These are phyloP conservation scores for Hoplostethus atlanticus DNA, from an alignment of 2,797 vertebrate species.

Conservation along the genomic window DNA sequence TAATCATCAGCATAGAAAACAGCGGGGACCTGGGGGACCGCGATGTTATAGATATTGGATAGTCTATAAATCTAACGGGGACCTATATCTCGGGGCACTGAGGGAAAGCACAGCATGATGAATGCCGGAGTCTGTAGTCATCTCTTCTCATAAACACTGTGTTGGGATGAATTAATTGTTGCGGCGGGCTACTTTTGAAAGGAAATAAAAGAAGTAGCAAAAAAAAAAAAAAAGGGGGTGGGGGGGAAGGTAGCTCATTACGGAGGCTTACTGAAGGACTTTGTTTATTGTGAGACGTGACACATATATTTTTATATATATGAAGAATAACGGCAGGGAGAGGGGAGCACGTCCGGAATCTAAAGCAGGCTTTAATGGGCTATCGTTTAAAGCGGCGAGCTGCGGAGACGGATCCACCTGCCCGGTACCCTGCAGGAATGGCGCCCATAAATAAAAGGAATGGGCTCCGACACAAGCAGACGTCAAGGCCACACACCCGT, in stretches of 20 bases:
- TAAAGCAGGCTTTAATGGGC: slow-evolving; percentile 41
- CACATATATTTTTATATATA: slow-evolving; percentile 18
- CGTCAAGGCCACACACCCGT: background rate
- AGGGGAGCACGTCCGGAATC: slow-evolving; percentile 16
- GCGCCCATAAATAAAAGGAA: slow-evolving; percentile 16
- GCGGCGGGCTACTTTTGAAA: slow-evolving; percentile 38
- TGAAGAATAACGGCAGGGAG: slow-evolving; percentile 5
- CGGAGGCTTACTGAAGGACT: slow-evolving; percentile 11
- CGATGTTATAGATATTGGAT: slow-evolving; percentile 61
- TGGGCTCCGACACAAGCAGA: slow-evolving; percentile 4
- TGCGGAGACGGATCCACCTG: slow-evolving; percentile 24
- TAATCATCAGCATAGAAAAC: slow-evolving; percentile 62
- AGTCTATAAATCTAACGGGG: slow-evolving; percentile 71
- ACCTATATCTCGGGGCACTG: slow-evolving; percentile 64
- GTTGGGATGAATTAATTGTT: slow-evolving; percentile 51
- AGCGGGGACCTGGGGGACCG: slow-evolving; percentile 60
- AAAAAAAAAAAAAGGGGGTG: background rate
- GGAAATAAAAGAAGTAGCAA: slow-evolving; percentile 13
- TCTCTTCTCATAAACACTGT: slow-evolving; percentile 60
- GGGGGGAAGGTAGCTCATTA: slow-evolving; percentile 40
- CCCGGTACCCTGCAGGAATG: background rate
- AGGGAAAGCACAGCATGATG: slow-evolving; percentile 51
- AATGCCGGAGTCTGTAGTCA: slow-evolving; percentile 57
- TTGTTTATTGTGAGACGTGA: slow-evolving; percentile 33
- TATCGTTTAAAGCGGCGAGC: slow-evolving; percentile 36